phyloP scores from a whole-genome alignment of 64 coral and sea anemone species.

The Actinia equina region DNA sequence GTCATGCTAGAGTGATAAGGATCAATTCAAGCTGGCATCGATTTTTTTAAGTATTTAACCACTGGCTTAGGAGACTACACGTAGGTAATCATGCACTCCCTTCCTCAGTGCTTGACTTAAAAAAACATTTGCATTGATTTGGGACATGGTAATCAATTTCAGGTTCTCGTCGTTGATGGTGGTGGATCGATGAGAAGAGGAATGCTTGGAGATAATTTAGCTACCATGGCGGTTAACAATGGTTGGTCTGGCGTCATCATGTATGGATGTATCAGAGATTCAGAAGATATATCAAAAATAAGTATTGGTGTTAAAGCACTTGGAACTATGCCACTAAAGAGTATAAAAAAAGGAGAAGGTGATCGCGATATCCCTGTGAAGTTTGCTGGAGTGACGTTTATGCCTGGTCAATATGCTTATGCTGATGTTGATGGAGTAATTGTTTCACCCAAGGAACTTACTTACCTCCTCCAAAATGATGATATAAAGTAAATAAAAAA shows the following conservation, averaged over 20 bases:
- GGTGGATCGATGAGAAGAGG: conserved; percentile 87
- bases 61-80: no score
- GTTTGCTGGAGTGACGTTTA: conserved; percentile 84
- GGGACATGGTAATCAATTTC: not conserved
- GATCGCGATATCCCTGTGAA: conserved; percentile 81
- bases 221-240: conserved; percentile 75
- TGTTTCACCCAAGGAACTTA: conserved; percentile 79
- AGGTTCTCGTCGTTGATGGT: conserved; percentile 96
- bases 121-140: no score
- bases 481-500: not conserved
- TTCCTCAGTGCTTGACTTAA: no score
- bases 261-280: conserved; percentile 91
- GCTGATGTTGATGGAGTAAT: conserved; percentile 95
- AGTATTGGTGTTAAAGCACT: conserved; percentile 83
- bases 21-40: no score
- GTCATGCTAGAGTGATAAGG: no score
- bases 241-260: conserved; percentile 91
- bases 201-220: conserved; percentile 95
- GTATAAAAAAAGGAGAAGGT: conserved; percentile 80
- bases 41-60: no score
- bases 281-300: conserved; percentile 72
- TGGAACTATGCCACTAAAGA: conserved; percentile 90
- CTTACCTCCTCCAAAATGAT: conserved; percentile 76
- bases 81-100: no score
- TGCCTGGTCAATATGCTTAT: conserved; percentile 82